Conservation (phyloP, 2,113 vertebrate genomes). For the Halichoeres trimaculatus region DNA sequence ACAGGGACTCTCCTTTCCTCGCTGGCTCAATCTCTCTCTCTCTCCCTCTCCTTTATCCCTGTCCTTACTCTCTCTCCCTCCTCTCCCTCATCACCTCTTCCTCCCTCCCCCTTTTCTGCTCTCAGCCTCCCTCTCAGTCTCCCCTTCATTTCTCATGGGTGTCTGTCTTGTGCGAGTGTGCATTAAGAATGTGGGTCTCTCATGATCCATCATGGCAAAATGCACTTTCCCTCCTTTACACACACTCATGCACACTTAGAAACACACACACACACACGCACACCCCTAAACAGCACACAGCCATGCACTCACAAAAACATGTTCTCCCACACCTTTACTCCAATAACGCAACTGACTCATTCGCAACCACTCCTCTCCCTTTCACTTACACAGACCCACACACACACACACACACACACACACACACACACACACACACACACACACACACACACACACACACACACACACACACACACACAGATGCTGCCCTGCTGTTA, state of each 20-base stretch:
- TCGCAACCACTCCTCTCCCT: slow-evolving; percentile 67
- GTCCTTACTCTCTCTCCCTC: slow-evolving; percentile 12
- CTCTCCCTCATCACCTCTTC: slow-evolving; percentile 19
- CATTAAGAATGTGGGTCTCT: slow-evolving; percentile 78
- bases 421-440: slow-evolving; percentile 53
- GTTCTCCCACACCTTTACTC: slow-evolving; percentile 66
- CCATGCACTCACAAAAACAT: slow-evolving; percentile 63
- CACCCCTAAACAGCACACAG: slow-evolving; percentile 42
- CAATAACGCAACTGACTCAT: slow-evolving; percentile 72
- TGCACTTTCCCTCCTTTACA: slow-evolving; percentile 71
- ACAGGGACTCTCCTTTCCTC: slow-evolving; percentile 69
- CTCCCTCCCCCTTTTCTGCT: slow-evolving; percentile 32
- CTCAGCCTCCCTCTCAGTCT: slow-evolving; percentile 12
- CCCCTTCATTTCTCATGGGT: slow-evolving; percentile 81
- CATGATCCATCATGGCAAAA: slow-evolving; percentile 81
- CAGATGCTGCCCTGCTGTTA: slow-evolving; percentile 80
- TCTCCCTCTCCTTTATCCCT: slow-evolving; percentile 11
- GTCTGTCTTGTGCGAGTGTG: slow-evolving; percentile 79
- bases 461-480: slow-evolving; percentile 67
- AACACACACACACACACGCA: slow-evolving; percentile 40
- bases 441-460: slow-evolving; percentile 59
- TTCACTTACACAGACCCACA: slow-evolving; percentile 50
- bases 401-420: slow-evolving; percentile 56
- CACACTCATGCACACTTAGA: slow-evolving; percentile 46
- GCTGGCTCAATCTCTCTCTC: slow-evolving; percentile 45